Conservation (phyloP, 2,888 invertebrate genomes). For the Mesorhabditis spiculigera region DNA sequence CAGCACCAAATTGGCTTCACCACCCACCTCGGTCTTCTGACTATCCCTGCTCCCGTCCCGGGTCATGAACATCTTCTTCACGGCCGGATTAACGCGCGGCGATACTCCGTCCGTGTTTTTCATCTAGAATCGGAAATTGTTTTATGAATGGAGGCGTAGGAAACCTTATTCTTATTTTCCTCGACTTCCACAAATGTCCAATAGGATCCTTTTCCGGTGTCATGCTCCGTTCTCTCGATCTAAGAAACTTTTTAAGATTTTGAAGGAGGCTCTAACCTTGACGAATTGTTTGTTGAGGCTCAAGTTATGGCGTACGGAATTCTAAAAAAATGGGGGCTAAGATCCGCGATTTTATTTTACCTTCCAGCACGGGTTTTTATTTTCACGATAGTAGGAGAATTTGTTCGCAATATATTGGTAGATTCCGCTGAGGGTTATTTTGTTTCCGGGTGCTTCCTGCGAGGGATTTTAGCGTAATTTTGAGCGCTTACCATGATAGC, state of each 20-base stretch:
- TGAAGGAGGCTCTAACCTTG: neutral
- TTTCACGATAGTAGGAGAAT: constrained; percentile 29
- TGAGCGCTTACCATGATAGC: constrained; percentile 27
- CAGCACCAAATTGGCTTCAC: no score
- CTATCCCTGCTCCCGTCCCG: constrained; percentile 9
- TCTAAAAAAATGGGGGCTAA: constrained; percentile 19
- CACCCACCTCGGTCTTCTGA: neutral
- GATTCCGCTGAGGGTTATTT: constrained; percentile 31
- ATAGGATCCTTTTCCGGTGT: constrained; percentile 21
- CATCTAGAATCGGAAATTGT: neutral
- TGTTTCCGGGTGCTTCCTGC: neutral
- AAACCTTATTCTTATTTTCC: constrained; percentile 22
- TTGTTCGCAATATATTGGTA: constrained; percentile 30
- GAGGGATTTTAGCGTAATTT: constrained; percentile 10
- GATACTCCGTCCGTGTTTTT: constrained; percentile 18
- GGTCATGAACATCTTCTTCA: constrained; percentile 23
- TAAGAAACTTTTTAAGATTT: neutral
- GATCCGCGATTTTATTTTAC: constrained; percentile 11
- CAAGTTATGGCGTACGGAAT: constrained; percentile 43
- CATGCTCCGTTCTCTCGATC: neutral
- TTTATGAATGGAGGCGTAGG: neutral
- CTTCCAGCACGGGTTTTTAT: constrained; percentile 33
- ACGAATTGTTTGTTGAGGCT: constrained; percentile 35
- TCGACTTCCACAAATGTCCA: constrained; percentile 30
- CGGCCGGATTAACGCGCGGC: constrained; percentile 28